phyloP scores from a whole-genome alignment of 2,113 vertebrate genomes.

The Dicerorhinus sumatrensis region DNA sequence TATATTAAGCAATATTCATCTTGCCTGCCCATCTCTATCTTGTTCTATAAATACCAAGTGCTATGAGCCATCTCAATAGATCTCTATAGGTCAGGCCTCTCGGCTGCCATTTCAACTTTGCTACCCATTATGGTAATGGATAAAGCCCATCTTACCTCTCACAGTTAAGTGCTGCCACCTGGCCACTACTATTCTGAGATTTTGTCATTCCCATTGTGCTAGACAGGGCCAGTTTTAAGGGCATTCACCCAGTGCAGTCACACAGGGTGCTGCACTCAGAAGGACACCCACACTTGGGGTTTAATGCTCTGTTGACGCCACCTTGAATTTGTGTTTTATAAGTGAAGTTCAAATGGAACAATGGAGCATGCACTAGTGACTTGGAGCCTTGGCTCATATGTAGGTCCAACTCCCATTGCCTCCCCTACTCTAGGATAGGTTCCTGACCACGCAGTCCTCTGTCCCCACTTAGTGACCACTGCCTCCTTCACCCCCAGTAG shows the following conservation, averaged over 20 bases:
- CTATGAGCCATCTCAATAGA: background rate
- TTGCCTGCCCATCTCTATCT: background rate
- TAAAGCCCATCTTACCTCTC: background rate
- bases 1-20: background rate
- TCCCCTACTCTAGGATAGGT: background rate
- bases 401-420: background rate
- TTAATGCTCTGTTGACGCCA: background rate
- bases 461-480: background rate
- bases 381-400: background rate
- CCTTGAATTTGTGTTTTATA: background rate
- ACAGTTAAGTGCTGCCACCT: background rate
- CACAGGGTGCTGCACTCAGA: background rate
- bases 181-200: background rate
- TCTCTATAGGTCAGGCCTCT: background rate
- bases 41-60: background rate
- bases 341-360: background rate
- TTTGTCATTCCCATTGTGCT: background rate
- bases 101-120: background rate
- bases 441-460: background rate
- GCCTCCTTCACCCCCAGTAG: too few relatives aligned
- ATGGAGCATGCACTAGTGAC: background rate
- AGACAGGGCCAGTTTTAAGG: background rate
- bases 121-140: too few relatives aligned
- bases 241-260: background rate
- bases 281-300: background rate